phyloP scores from a whole-genome alignment of 2,113 vertebrate genomes.

The Notarius lentiginosus region DNA sequence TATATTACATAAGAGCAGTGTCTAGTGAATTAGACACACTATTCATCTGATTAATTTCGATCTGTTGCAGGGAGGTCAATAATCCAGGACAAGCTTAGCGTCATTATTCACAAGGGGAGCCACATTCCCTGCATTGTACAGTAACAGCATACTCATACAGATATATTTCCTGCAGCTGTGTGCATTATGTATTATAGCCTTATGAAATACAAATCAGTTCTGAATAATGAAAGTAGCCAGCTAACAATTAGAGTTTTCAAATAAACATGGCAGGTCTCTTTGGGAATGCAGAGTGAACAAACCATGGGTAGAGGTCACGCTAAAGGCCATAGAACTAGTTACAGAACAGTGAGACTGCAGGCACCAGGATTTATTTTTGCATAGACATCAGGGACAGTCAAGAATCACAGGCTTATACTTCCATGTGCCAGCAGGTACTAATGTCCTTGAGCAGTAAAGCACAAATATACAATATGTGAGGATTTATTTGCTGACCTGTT shows the following conservation, averaged over 20 bases:
- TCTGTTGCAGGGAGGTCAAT: conserved; percentile 31
- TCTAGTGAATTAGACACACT: conserved; percentile 9
- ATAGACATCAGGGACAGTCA: conserved; percentile 15
- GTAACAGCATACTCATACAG: not conserved
- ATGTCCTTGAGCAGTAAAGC: conserved; percentile 28
- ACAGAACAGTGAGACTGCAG: conserved; percentile 21
- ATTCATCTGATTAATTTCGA: conserved; percentile 24
- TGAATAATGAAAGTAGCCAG: not conserved
- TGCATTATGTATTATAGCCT: not conserved
- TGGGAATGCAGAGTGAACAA: not conserved
- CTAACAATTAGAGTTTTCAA: conserved; percentile 4
- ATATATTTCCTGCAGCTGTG: not conserved
- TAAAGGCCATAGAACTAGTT: conserved; percentile 21
- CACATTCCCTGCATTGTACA: not conserved
- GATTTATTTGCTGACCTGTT: not conserved
- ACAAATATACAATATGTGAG: not conserved
- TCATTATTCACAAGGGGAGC: conserved; percentile 38
- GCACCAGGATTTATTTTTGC: conserved; percentile 20
- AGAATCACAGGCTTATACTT: not conserved
- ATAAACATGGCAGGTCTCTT: conserved; percentile 5
- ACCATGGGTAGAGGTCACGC: conserved; percentile 16
- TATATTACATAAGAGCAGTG: conserved; percentile 30
- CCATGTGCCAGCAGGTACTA: not conserved
- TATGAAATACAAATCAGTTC: not conserved
- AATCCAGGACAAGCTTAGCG: conserved; percentile 45